These are phyloP conservation scores for Dissostichus mawsoni DNA, from an alignment of 2,113 vertebrate species.

Conservation along the genomic window DNA sequence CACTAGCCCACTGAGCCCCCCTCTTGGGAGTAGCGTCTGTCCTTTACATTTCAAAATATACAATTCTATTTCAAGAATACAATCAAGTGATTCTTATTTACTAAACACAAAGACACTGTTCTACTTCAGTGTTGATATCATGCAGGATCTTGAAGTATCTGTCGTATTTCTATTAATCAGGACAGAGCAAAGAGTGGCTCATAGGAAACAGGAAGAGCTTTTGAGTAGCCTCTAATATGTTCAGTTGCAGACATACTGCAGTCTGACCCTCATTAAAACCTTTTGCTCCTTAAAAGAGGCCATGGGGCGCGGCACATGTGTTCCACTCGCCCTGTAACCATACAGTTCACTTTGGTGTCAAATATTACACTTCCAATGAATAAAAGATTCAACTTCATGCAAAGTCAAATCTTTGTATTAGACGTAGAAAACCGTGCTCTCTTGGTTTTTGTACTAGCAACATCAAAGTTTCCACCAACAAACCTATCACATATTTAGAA, in stretches of 20 bases:
- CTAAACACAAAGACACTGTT: background rate
- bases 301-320: slow-evolving; percentile 6
- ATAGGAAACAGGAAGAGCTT: slow-evolving; percentile 40
- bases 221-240: slow-evolving; percentile 22
- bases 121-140: background rate
- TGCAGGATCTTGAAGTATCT: background rate
- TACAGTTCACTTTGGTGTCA: background rate
- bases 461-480: background rate
- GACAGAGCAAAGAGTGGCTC: slow-evolving; percentile 16
- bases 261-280: slow-evolving; percentile 56
- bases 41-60: background rate
- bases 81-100: background rate
- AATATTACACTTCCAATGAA: background rate
- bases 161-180: background rate
- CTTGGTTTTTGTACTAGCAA: background rate
- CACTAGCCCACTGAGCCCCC: too few species aligned
- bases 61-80: background rate
- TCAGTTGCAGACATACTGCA: slow-evolving; percentile 30
- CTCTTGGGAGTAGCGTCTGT: too few species aligned
- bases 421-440: background rate
- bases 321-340: slow-evolving; percentile 10
- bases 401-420: background rate
- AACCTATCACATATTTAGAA: background rate
- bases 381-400: background rate
- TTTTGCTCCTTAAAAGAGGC: slow-evolving; percentile 5